Evolutionary conservation across 2,113 vertebrate genomes (phyloP).

Genomic region (Perccottus glenii): DNA sequence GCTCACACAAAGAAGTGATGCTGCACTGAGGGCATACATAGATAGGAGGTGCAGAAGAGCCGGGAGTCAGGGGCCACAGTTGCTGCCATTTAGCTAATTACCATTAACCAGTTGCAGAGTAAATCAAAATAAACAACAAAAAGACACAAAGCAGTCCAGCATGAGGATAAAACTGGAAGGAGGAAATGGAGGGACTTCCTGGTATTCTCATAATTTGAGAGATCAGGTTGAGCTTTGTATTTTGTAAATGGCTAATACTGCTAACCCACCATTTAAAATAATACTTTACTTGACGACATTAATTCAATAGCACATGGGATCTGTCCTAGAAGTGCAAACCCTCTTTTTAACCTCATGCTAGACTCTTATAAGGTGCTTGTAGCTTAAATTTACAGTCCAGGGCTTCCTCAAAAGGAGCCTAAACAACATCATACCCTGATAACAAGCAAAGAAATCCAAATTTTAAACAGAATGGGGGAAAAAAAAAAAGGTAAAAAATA

Average conservation of each 20-base stretch:
- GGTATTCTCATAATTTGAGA: constrained; percentile 35
- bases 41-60: constrained; percentile 65
- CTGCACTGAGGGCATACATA: constrained; percentile 62
- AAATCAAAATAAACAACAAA: constrained; percentile 71
- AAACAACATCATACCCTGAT: constrained; percentile 76
- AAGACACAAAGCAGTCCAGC: constrained; percentile 65
- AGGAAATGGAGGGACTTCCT: constrained; percentile 54
- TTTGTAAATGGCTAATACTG: constrained; percentile 73
- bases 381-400: constrained; percentile 77
- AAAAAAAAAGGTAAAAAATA: constrained; percentile 65
- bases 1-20: constrained; percentile 73
- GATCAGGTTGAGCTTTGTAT: constrained; percentile 48
- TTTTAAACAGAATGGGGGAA: constrained; percentile 44
- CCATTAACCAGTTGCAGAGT: constrained; percentile 65
- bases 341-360: constrained; percentile 69
- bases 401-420: constrained; percentile 61
- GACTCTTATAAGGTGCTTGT: constrained; percentile 80
- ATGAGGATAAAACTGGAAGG: constrained; percentile 68
- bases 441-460: constrained; percentile 72
- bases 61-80: constrained; percentile 60
- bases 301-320: constrained; percentile 50
- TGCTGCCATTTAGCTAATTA: constrained; percentile 68
- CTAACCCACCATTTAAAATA: constrained; percentile 55
- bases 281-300: constrained; percentile 53
- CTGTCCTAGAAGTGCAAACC: constrained; percentile 54